Evolutionary conservation across 2,888 invertebrate species (phyloP).

Genomic region (Bugulina stolonifera): DNA sequence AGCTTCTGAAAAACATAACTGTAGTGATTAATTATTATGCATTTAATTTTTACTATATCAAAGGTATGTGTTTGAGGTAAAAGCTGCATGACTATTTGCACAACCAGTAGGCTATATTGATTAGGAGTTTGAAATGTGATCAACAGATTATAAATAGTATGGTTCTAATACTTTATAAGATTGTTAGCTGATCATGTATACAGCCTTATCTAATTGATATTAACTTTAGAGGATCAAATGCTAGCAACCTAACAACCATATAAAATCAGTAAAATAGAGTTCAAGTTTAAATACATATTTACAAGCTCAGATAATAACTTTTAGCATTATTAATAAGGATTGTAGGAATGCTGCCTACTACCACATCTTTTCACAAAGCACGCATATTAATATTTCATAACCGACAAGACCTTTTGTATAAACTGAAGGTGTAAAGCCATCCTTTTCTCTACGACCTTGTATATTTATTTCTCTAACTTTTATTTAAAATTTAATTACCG

Average conservation of each 20-base stretch:
- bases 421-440: too few species aligned
- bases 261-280: background rate
- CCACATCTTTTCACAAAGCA: too few species aligned
- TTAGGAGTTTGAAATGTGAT: background rate
- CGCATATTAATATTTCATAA: too few species aligned
- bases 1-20: background rate
- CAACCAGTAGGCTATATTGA: background rate
- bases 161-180: too few species aligned
- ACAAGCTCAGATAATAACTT: background rate
- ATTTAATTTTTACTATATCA: background rate
- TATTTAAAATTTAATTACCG: too few species aligned
- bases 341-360: too few species aligned
- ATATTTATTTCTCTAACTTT: too few species aligned
- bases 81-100: background rate
- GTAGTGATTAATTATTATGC: background rate
- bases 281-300: background rate
- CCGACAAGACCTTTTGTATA: too few species aligned
- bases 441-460: too few species aligned
- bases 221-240: background rate
- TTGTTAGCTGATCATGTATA: too few species aligned
- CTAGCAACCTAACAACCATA: background rate
- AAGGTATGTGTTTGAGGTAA: background rate
- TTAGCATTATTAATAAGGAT: too few species aligned
- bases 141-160: too few species aligned
- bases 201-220: background rate